Evolutionary conservation across 1,140 invertebrate species (phyloP).

Genomic region (Lanistes nyassanus): DNA sequence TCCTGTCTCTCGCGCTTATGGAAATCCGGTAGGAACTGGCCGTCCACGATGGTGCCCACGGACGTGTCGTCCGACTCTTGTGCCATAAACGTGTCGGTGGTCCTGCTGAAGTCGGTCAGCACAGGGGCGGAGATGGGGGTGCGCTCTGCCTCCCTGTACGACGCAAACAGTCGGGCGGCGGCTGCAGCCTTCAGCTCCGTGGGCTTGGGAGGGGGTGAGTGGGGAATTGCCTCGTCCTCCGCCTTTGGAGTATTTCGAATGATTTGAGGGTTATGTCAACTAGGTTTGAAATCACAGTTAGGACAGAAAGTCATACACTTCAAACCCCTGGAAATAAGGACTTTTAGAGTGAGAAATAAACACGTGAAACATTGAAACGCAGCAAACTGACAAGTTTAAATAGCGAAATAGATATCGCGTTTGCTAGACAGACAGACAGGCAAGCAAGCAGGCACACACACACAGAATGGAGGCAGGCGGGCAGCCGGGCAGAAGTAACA

Average conservation of each 20-base stretch:
- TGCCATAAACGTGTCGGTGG: constrained; percentile 27
- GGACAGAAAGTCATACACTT: background rate
- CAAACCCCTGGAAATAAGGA: background rate
- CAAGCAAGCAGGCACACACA: background rate
- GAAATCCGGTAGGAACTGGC: constrained; percentile 7
- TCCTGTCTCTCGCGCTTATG: background rate
- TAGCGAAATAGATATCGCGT: too few species aligned
- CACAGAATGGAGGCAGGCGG: background rate
- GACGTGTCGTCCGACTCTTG: constrained; percentile 22
- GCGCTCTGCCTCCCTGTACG: constrained; percentile 36
- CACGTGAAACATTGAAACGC: background rate
- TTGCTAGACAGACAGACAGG: background rate
- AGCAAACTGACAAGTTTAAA: too few species aligned
- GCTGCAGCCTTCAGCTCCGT: constrained; percentile 22
- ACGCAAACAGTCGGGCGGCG: constrained; percentile 41
- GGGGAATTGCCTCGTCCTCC: background rate
- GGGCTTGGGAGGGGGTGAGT: background rate
- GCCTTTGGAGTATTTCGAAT: too few species aligned
- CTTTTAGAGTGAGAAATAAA: background rate
- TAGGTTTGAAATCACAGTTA: too few species aligned
- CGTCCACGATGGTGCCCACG: constrained; percentile 29
- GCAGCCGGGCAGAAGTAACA: too few species aligned
- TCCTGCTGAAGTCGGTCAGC: constrained; percentile 33
- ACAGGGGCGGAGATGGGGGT: constrained; percentile 31
- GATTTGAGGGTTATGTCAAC: too few species aligned